Conservation (phyloP, 2,888 invertebrate genomes). For the Myathropa florea region DNA sequence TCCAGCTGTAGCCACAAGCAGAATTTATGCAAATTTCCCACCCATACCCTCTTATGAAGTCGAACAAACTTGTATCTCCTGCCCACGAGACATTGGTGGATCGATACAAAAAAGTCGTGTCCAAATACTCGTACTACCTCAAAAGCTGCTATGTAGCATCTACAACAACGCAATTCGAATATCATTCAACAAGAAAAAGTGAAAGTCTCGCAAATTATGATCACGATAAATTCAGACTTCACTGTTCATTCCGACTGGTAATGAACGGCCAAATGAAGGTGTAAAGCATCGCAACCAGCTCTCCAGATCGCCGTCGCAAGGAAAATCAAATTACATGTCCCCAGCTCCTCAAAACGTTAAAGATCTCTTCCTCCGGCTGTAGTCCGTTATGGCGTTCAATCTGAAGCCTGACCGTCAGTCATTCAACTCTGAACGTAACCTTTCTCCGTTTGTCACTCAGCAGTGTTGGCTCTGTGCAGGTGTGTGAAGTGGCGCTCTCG, state of each 20-base stretch:
- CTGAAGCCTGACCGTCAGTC: conserved; percentile 62
- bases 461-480: background rate
- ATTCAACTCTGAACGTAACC: conserved; percentile 70
- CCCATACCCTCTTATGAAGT: conserved; percentile 44
- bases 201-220: conserved; percentile 68
- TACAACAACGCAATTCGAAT: conserved; percentile 17
- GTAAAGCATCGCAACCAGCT: conserved; percentile 19
- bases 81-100: conserved; percentile 46
- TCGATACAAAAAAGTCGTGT: conserved; percentile 36
- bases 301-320: background rate
- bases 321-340: conserved; percentile 8
- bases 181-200: conserved; percentile 51
- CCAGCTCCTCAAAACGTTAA: background rate
- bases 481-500: conserved; percentile 8
- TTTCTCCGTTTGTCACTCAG: conserved; percentile 63
- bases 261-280: conserved; percentile 27
- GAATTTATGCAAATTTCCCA: conserved; percentile 58
- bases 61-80: conserved; percentile 49
- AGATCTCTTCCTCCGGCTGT: conserved; percentile 12
- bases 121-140: conserved; percentile 35
- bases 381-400: conserved; percentile 28
- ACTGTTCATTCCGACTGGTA: conserved; percentile 4
- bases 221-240: conserved; percentile 46
- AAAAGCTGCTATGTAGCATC: background rate
- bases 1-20: conserved; percentile 21